Percentiles rank a stretch among this genome's conserved stretches.
Conservation (phyloP, 2,113 vertebrate genomes). For the Falcunculus frontatus region DNA sequence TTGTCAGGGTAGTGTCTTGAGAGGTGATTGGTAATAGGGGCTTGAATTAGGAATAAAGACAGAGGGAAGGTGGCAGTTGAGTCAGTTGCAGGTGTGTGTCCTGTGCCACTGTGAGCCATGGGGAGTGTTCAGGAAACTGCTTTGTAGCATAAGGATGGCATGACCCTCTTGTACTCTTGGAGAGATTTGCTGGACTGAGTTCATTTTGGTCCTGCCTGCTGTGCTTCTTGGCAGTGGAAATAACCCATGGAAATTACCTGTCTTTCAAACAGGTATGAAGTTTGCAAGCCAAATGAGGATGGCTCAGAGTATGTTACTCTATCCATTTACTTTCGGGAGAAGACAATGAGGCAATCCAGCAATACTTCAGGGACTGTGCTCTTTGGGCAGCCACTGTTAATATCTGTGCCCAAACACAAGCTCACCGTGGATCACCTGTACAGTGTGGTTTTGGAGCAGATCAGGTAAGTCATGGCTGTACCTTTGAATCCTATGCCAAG, state of each 20-base stretch:
- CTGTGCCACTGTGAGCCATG: not conserved
- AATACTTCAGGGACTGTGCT: constrained; percentile 80
- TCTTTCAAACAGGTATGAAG: constrained; percentile 82
- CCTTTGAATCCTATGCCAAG: not conserved
- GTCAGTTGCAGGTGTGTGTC: not conserved
- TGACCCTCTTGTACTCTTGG: not conserved
- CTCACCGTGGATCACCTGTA: constrained; percentile 85
- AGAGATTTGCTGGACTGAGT: not conserved
- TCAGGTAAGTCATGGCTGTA: constrained; percentile 77
- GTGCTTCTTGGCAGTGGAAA: not conserved
- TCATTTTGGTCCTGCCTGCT: not conserved
- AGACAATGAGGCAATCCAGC: constrained; percentile 79
- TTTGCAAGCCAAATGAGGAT: constrained; percentile 58
- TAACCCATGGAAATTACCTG: not conserved
- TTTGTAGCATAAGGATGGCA: not conserved
- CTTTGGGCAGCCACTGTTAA: constrained; percentile 90
- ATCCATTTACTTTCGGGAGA: constrained; percentile 92
- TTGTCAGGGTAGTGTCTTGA: not conserved
- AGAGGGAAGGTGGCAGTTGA: not conserved
- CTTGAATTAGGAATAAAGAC: not conserved
- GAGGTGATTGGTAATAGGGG: not conserved
- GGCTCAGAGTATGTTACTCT: constrained; percentile 76
- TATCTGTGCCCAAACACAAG: constrained; percentile 86
- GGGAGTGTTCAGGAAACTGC: not conserved
- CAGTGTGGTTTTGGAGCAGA: constrained; percentile 82